Evolutionary conservation across 2,113 vertebrate species (phyloP), one percentile per base, ranked within the genome.

Genomic region (Crotalus viridis): DNA sequence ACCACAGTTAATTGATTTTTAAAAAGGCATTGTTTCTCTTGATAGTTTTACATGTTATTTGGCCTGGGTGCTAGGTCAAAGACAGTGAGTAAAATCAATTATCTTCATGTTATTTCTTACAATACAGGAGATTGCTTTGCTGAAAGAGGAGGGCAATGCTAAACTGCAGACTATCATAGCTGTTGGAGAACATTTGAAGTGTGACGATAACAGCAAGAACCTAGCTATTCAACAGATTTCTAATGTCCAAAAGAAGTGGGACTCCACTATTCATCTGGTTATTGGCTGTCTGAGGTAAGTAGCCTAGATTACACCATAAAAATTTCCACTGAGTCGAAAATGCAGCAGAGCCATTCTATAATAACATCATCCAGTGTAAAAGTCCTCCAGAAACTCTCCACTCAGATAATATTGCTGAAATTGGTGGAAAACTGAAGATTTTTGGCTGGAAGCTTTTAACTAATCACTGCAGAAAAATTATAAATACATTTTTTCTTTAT

Each of bases 221-320:
- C 13, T 87, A 0, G 0, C 92, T 52, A 22, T 94, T 91, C 94
- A 96, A 69, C 92, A 97, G 87, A 95, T 98, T 43, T 92, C 92
- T 28, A 96, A 97, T 5, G 95, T 98, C 92, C 95, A 92, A 74
- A 96, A 92, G 55, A 96, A 97, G 89, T 98, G 98, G 98, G 96
- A 97, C 90, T 94, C 10, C 28, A 87, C 95, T 0, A 94, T 97
- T 92, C 96, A 56, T 33, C 88, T 96, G 88, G 97, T 96, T n/a
- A 57, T 92, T 89, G 97, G 95, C 0, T 96, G 90, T 15, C 91
- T 95, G 88, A 98, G 97, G 98, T 98, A 97, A 97, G 98, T 98
- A 97, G 95, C 33, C 64, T 89, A n/a, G 55, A 56, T 64, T 85
- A 92, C 92, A 51, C 59, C 12, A 88, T 81, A 7, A 90, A 69